Evolutionary conservation across 2,113 vertebrate species (phyloP).

Genomic region (Myanophis thanlyinensis): DNA sequence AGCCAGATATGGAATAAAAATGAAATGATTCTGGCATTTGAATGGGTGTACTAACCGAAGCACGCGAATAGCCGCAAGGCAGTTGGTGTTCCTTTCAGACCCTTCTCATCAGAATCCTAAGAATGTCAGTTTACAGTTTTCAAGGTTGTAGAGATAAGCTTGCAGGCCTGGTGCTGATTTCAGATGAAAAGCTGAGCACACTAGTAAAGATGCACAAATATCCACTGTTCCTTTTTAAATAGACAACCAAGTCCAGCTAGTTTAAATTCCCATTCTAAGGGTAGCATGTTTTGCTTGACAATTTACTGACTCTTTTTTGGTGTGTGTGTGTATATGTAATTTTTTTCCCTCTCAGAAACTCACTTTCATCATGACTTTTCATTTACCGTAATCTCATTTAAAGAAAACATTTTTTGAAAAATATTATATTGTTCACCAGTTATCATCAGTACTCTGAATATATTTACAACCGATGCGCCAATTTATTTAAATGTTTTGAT

Average conservation of each 20-base stretch:
- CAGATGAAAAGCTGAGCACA: neutral
- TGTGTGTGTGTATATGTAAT: too few relatives aligned
- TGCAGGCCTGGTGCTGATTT: neutral
- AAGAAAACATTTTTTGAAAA: neutral
- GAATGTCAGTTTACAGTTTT: slow-evolving; percentile 11
- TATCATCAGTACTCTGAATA: neutral
- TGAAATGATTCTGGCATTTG: neutral
- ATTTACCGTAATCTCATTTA: neutral
- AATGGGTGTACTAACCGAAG: neutral
- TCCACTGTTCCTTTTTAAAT: neutral
- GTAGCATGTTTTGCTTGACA: neutral
- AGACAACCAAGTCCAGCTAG: neutral
- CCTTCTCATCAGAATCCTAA: neutral
- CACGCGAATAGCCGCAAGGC: neutral
- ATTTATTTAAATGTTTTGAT: neutral
- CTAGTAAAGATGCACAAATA: neutral
- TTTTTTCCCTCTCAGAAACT: neutral
- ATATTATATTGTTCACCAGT: neutral
- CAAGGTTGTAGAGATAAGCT: slow-evolving; percentile 13
- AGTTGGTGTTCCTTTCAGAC: neutral
- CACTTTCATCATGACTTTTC: neutral
- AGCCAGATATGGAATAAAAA: neutral
- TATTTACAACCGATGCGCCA: neutral
- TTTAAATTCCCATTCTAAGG: neutral
- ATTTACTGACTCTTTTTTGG: neutral